These are phyloP conservation scores for Nemotelus pantherinus DNA, from an alignment of 2,888 invertebrate genomes.

Conservation along the genomic window DNA sequence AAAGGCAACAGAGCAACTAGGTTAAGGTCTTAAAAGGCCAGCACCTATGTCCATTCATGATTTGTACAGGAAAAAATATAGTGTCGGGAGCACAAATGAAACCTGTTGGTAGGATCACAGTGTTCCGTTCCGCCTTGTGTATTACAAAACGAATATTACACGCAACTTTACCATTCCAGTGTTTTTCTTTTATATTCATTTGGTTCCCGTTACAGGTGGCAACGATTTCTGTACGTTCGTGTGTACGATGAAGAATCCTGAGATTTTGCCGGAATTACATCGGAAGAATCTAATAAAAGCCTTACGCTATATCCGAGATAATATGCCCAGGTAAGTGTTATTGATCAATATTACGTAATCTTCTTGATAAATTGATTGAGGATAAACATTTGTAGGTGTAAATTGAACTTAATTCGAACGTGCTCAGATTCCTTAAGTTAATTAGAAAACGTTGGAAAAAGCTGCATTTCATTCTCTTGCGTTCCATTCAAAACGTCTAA, in stretches of 20 bases:
- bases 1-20: constrained; percentile 15
- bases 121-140: constrained; percentile 6
- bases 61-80: constrained; percentile 36
- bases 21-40: constrained; percentile 19
- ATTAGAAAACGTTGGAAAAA: too few relatives aligned
- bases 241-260: constrained; percentile 63
- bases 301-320: constrained; percentile 65
- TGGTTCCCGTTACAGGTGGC: constrained; percentile 55
- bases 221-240: constrained; percentile 69
- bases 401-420: too few relatives aligned
- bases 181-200: constrained; percentile 52
- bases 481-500: too few relatives aligned
- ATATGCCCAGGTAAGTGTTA: constrained; percentile 67
- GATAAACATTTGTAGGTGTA: too few relatives aligned
- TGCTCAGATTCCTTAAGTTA: too few relatives aligned
- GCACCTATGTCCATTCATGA: neutral
- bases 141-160: neutral
- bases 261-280: constrained; percentile 62
- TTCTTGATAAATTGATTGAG: too few relatives aligned
- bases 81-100: constrained; percentile 7
- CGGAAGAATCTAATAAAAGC: constrained; percentile 62
- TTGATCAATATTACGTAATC: neutral
- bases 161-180: constrained; percentile 27
- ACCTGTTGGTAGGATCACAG: constrained; percentile 1
- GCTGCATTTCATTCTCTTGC: too few relatives aligned